Conservation (phyloP, 2,797 vertebrate genomes). For the Eurystomus glaucurus region DNA sequence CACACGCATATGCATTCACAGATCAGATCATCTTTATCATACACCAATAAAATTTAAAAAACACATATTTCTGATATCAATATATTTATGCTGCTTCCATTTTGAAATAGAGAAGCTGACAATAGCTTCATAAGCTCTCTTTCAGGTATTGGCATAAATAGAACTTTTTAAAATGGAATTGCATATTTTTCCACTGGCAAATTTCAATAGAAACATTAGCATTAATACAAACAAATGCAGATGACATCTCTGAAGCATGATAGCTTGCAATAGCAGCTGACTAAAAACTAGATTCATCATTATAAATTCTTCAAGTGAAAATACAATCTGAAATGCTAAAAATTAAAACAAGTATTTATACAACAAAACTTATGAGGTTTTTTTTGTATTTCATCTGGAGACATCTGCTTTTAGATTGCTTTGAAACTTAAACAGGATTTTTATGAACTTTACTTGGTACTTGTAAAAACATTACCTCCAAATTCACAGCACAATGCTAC, state of each 20-base stretch:
- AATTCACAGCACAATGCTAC: conserved; percentile 31
- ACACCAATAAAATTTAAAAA: conserved; percentile 81
- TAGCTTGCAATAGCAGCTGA: conserved; percentile 77
- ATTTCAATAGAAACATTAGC: conserved; percentile 77
- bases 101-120: conserved; percentile 86
- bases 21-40: conserved; percentile 83
- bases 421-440: conserved; percentile 59
- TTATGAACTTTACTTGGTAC: conserved; percentile 58
- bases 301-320: conserved; percentile 81
- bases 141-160: conserved; percentile 75
- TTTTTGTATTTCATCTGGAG: conserved; percentile 64
- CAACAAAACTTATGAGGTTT: conserved; percentile 78
- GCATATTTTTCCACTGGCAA: conserved; percentile 72
- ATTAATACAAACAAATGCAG: conserved; percentile 80
- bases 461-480: conserved; percentile 33
- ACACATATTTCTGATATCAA: conserved; percentile 77
- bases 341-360: conserved; percentile 83
- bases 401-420: conserved; percentile 69
- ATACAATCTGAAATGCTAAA: conserved; percentile 81
- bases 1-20: conserved; percentile 82
- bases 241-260: conserved; percentile 79
- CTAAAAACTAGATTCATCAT: conserved; percentile 81
- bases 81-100: conserved; percentile 79
- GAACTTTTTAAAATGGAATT: conserved; percentile 76
- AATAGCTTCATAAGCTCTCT: conserved; percentile 85